Evolutionary conservation across 2,797 vertebrate genomes (phyloP).

Genomic region (Eulemur albifrons): DNA sequence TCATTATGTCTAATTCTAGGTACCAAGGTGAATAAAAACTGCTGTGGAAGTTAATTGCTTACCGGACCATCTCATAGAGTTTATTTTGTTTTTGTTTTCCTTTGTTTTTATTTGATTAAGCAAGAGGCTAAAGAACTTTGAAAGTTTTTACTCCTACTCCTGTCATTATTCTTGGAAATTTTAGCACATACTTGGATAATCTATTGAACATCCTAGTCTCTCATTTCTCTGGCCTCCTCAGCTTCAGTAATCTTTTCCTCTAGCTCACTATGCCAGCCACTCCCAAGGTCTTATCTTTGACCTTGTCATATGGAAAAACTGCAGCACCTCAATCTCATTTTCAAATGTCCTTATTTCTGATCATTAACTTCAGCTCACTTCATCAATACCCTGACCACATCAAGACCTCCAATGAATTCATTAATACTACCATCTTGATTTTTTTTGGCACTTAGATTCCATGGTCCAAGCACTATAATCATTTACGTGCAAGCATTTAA

Average conservation of each 20-base stretch:
- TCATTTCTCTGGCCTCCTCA: background rate
- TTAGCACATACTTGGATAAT: background rate
- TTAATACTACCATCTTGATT: background rate
- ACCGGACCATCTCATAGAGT: background rate
- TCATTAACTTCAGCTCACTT: background rate
- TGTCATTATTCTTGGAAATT: background rate
- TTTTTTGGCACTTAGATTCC: background rate
- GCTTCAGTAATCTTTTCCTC: background rate
- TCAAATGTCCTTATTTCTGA: background rate
- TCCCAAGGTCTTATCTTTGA: background rate
- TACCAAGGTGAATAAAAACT: background rate
- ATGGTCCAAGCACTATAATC: background rate
- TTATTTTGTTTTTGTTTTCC: background rate
- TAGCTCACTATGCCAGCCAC: background rate
- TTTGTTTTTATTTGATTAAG: background rate
- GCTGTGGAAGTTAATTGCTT: background rate
- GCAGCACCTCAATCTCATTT: background rate
- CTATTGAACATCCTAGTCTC: background rate
- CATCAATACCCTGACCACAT: background rate
- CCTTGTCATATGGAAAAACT: background rate
- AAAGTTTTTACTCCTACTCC: background rate
- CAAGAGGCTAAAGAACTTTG: background rate
- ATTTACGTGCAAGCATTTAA: constrained; percentile 30
- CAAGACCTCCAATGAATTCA: background rate
- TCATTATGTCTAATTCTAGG: background rate